Evolutionary conservation across 1,140 invertebrate species (phyloP).

Genomic region (Camponotus vicinus): DNA sequence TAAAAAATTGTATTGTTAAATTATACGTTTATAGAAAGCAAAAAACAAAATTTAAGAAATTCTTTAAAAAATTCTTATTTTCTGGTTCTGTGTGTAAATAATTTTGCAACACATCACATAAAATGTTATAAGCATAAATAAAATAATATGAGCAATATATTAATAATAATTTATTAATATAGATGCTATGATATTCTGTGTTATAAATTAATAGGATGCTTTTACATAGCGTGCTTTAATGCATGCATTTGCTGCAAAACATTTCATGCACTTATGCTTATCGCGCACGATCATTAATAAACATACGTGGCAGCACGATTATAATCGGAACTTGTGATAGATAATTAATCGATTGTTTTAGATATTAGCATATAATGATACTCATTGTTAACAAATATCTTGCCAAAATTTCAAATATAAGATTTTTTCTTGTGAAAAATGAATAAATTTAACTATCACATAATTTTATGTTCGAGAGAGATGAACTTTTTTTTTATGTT

Average conservation of each 20-base stretch:
- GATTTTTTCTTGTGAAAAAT: neutral
- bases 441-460: no score
- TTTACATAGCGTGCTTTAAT: slow-evolving; percentile 70
- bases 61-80: slow-evolving; percentile 1
- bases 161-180: slow-evolving; percentile 50
- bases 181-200: neutral
- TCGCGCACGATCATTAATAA: slow-evolving; percentile 76
- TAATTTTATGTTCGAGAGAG: neutral
- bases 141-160: slow-evolving; percentile 1
- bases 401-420: slow-evolving; percentile 1
- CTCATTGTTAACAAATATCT: slow-evolving; percentile 6
- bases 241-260: slow-evolving; percentile 68
- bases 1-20: neutral
- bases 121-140: neutral
- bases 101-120: neutral
- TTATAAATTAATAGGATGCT: slow-evolving; percentile 61
- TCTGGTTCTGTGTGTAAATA: neutral
- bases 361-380: slow-evolving; percentile 1
- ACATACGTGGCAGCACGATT: slow-evolving; percentile 64
- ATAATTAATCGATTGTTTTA: slow-evolving; percentile 26
- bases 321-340: slow-evolving; percentile 35
- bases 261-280: slow-evolving; percentile 74
- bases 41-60: neutral
- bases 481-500: neutral
- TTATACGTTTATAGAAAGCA: slow-evolving; percentile 8